phyloP scores from a whole-genome alignment of 2,888 invertebrate genomes.

The Epistrophe grossulariae region DNA sequence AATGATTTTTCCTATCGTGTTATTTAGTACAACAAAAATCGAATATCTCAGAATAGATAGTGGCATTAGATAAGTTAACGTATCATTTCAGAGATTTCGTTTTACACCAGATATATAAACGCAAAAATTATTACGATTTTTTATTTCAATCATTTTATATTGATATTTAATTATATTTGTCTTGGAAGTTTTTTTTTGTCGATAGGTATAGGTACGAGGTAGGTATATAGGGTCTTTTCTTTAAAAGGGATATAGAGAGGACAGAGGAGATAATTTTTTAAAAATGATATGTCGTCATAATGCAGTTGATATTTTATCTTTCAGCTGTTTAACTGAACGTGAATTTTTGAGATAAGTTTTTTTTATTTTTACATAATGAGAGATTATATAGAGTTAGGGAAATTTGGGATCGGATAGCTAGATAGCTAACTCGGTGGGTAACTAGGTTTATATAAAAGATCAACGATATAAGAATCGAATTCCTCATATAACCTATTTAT shows the following conservation, averaged over 20 bases:
- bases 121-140: slow-evolving; percentile 61
- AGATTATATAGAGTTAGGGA: neutral
- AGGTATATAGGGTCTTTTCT: neutral
- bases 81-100: slow-evolving; percentile 84
- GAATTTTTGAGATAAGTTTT: slow-evolving; percentile 10
- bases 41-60: slow-evolving; percentile 84
- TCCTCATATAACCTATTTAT: no score
- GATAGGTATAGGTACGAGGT: neutral
- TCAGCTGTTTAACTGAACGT: neutral
- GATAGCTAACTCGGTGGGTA: neutral
- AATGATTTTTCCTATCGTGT: slow-evolving; percentile 82
- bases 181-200: neutral
- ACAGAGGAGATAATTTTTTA: neutral
- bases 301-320: slow-evolving; percentile 15
- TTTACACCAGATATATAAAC: slow-evolving; percentile 74
- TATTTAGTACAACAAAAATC: slow-evolving; percentile 79
- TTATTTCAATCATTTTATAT: slow-evolving; percentile 40
- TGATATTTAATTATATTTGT: slow-evolving; percentile 28
- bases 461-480: no score
- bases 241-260: slow-evolving; percentile 8
- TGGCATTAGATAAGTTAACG: slow-evolving; percentile 84
- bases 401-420: neutral
- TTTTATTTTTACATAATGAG: neutral
- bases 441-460: neutral
- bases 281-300: neutral